Percentiles rank a stretch among this genome's conserved stretches.
phyloP scores from a whole-genome alignment of 1,140 invertebrate species.

The Microplitis demolitor region DNA sequence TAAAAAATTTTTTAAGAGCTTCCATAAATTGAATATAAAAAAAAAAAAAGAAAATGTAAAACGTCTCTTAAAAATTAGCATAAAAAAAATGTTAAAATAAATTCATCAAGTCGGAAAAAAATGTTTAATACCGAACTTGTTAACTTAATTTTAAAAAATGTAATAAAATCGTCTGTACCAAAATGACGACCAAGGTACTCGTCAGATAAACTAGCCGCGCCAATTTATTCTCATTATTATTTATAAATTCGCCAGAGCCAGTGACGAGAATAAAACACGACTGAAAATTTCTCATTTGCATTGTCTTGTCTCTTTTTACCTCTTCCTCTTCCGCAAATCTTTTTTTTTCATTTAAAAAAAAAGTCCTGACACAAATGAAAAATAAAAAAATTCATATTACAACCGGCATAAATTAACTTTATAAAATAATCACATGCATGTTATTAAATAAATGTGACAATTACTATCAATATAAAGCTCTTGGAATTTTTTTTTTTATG shows the following conservation, averaged over 20 bases:
- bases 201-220: not conserved
- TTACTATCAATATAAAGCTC: too few species aligned
- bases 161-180: too few species aligned
- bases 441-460: too few species aligned
- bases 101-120: too few species aligned
- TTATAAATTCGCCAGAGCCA: not conserved
- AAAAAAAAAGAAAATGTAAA: too few species aligned
- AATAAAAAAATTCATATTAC: too few species aligned
- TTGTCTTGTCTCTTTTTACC: not conserved
- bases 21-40: too few species aligned
- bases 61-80: too few species aligned
- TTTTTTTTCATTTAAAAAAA: not conserved
- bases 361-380: not conserved
- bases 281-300: not conserved
- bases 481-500: too few species aligned
- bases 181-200: not conserved
- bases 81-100: too few species aligned
- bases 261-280: not conserved
- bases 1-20: not conserved
- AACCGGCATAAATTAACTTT: too few species aligned
- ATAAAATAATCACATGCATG: too few species aligned
- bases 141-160: not conserved
- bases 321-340: not conserved
- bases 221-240: constrained; percentile 10
- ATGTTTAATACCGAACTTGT: not conserved